phyloP scores from a whole-genome alignment of 2,797 vertebrate species.

The Cynopterus sphinx region DNA sequence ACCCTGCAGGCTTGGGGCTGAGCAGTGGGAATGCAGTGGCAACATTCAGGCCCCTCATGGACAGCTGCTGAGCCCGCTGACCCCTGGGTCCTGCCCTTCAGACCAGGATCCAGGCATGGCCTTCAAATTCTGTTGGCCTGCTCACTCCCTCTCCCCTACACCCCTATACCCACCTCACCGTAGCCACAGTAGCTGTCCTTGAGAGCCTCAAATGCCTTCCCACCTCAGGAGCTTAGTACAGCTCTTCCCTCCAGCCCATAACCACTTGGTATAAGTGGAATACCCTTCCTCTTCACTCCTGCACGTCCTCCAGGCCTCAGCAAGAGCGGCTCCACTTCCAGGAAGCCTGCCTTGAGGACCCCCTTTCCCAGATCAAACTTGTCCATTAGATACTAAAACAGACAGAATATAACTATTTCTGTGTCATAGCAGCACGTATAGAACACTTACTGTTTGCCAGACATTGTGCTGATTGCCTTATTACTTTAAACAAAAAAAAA shows the following conservation, averaged over 20 bases:
- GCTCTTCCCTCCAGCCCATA: not conserved
- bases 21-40: not conserved
- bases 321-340: not conserved
- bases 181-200: not conserved
- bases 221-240: not conserved
- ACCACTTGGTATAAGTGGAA: not conserved
- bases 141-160: not conserved
- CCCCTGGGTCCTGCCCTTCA: not conserved
- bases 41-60: accelerated
- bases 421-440: not conserved
- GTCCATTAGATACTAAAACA: too few species aligned
- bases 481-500: not conserved
- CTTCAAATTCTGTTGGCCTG: not conserved
- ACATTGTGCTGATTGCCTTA: not conserved
- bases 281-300: not conserved
- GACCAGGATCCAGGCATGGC: not conserved
- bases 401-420: not conserved
- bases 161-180: accelerated
- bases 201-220: not conserved
- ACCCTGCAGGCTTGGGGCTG: accelerated
- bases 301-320: not conserved
- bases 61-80: not conserved
- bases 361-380: not conserved
- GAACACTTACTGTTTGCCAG: not conserved
- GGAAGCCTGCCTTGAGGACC: not conserved